Evolutionary conservation across 2,797 vertebrate genomes (phyloP).

Genomic region (Myotis myotis): DNA sequence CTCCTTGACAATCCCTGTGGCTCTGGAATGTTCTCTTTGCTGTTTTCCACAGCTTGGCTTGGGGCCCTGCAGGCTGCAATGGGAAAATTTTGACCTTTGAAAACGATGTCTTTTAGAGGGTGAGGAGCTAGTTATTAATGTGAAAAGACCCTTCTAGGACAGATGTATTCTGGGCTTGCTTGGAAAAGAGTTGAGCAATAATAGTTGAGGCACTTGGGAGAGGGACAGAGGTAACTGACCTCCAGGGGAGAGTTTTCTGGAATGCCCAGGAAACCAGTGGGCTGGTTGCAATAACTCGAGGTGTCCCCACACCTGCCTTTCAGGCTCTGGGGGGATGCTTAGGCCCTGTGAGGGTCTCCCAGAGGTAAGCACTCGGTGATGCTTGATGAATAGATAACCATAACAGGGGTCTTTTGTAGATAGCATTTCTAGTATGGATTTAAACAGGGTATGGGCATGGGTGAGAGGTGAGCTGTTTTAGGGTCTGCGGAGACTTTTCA

Average conservation of each 20-base stretch:
- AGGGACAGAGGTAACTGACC: background rate
- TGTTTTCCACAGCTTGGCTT: background rate
- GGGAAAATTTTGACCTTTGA: background rate
- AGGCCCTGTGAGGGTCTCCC: background rate
- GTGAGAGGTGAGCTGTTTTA: background rate
- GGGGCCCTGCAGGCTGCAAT: background rate
- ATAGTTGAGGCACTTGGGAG: background rate
- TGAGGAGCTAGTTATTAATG: background rate
- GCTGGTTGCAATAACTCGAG: background rate
- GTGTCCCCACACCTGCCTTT: background rate
- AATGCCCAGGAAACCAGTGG: background rate
- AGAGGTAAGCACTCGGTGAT: background rate
- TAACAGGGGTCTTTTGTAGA: background rate
- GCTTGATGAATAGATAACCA: background rate
- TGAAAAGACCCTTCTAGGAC: constrained; percentile 2
- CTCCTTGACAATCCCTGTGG: background rate
- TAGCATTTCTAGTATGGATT: background rate
- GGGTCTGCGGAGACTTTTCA: background rate
- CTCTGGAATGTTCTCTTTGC: background rate
- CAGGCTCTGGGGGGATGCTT: background rate
- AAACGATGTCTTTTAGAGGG: background rate
- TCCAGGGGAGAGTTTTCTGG: background rate
- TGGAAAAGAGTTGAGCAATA: background rate
- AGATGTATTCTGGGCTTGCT: background rate
- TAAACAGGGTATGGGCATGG: background rate